Conservation (phyloP, 2,888 invertebrate species). For the Agriopis aurantiaria region DNA sequence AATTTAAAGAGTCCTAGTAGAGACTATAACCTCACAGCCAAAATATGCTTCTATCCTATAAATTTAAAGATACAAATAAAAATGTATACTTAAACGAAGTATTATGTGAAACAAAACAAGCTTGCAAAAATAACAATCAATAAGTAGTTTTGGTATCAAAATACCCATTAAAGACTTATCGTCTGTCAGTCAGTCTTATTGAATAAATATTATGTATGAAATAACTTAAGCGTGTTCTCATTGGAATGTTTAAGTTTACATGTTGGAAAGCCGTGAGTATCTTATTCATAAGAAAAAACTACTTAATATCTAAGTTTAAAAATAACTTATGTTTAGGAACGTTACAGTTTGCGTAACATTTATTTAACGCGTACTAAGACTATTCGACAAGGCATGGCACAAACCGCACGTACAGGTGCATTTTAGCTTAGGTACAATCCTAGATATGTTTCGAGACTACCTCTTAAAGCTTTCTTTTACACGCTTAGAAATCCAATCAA, state of each 20-base stretch:
- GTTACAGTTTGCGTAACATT: constrained; percentile 51
- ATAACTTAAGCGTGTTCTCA: constrained; percentile 57
- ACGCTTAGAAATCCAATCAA: constrained; percentile 49
- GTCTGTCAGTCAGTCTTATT: constrained; percentile 73
- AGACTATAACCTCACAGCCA: constrained; percentile 76
- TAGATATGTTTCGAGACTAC: constrained; percentile 71
- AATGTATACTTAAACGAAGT: constrained; percentile 46
- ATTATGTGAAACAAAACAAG: constrained; percentile 56
- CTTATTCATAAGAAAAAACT: constrained; percentile 40
- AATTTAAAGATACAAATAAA: constrained; percentile 35
- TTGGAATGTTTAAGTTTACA: constrained; percentile 63
- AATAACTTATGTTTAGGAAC: constrained; percentile 50
- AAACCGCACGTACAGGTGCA: constrained; percentile 53
- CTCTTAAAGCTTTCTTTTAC: constrained; percentile 71
- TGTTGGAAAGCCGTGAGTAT: constrained; percentile 59
- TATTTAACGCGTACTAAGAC: constrained; percentile 46
- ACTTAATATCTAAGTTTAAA: constrained; percentile 40
- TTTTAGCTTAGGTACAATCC: constrained; percentile 49
- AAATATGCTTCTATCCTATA: constrained; percentile 55
- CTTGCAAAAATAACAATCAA: constrained; percentile 55
- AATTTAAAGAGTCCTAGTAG: constrained; percentile 52
- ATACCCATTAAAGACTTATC: constrained; percentile 59
- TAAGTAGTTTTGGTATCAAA: constrained; percentile 49
- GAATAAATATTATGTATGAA: constrained; percentile 60
- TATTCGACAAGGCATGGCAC: constrained; percentile 65